phyloP scores from a whole-genome alignment of 2,888 invertebrate species.

The Cyaniris semiargus region DNA sequence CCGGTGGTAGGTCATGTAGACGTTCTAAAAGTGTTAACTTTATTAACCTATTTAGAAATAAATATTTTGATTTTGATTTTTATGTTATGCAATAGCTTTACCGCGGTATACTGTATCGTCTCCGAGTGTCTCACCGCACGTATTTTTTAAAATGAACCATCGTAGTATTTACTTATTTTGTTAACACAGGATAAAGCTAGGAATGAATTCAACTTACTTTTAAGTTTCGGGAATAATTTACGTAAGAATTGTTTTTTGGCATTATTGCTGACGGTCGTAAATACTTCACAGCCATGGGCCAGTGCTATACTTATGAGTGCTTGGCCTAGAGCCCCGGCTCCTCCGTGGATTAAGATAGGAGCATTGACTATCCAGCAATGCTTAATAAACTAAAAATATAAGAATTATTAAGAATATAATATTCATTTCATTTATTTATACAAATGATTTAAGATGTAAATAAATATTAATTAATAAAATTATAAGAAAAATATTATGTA shows the following conservation, averaged over 20 bases:
- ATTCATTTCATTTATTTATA: conserved; percentile 47
- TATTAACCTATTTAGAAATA: too few relatives aligned
- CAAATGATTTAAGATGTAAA: too few relatives aligned
- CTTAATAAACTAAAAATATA: conserved; percentile 26
- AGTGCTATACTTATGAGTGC: conserved; percentile 22
- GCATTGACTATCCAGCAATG: background rate
- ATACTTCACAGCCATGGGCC: conserved; percentile 43
- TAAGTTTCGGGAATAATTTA: conserved; percentile 45
- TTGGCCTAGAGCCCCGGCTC: conserved; percentile 28
- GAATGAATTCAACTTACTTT: conserved; percentile 48
- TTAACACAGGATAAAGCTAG: background rate
- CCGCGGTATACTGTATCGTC: too few relatives aligned
- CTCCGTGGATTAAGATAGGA: conserved; percentile 2
- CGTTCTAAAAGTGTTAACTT: too few relatives aligned
- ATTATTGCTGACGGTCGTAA: conserved; percentile 52
- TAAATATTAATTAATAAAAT: too few relatives aligned
- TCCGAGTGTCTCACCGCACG: too few relatives aligned
- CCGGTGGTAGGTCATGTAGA: too few relatives aligned
- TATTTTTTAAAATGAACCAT: too few relatives aligned
- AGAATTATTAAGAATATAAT: background rate
- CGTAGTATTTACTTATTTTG: background rate
- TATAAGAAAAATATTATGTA: too few relatives aligned
- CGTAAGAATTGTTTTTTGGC: conserved; percentile 51
- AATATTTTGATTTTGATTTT: too few relatives aligned
- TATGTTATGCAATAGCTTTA: too few relatives aligned